These are phyloP conservation scores for Coreius guichenoti DNA, from an alignment of 2,797 vertebrate species.

Conservation along the genomic window DNA sequence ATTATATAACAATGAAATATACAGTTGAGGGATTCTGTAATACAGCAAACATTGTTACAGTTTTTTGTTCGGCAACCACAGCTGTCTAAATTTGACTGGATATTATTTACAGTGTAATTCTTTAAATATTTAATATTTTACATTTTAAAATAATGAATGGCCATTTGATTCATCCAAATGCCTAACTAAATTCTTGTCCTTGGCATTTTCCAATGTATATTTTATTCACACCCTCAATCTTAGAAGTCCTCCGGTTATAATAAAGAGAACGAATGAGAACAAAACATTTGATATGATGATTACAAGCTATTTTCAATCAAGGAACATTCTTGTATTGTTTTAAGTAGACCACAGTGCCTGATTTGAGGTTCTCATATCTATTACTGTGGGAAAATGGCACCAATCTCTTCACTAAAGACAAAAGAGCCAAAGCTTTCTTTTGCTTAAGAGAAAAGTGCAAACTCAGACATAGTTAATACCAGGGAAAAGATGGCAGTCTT, in stretches of 20 bases:
- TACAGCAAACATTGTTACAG: not conserved
- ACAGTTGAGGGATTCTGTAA: not conserved
- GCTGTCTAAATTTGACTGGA: not conserved
- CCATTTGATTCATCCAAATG: not conserved
- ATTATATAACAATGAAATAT: not conserved
- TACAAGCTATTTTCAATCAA: slow-evolving; percentile 48
- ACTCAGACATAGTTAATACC: slow-evolving; percentile 46
- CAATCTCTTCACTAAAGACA: slow-evolving; percentile 8
- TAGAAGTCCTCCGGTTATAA: not conserved
- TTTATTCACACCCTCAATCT: slow-evolving; percentile 14
- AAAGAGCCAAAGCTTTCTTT: slow-evolving; percentile 26
- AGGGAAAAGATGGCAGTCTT: slow-evolving; percentile 48
- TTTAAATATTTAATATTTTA: not conserved
- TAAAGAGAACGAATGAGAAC: slow-evolving; percentile 18
- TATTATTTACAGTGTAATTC: not conserved
- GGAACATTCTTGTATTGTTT: slow-evolving; percentile 3
- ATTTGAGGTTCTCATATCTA: slow-evolving; percentile 22
- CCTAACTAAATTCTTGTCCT: not conserved
- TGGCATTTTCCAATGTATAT: not conserved
- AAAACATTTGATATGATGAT: slow-evolving; percentile 41
- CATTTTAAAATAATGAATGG: not conserved
- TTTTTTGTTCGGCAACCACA: not conserved
- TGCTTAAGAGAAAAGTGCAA: slow-evolving; percentile 48
- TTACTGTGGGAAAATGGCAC: slow-evolving; percentile 45
- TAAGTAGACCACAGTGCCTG: slow-evolving; percentile 21